A percentile compares a stretch with the other conserved stretches of the same genome.
Evolutionary conservation across 30 jellyfish, hydroid and myxozoan genomes (phyloP).

Genomic region (Hydractinia echinata): DNA sequence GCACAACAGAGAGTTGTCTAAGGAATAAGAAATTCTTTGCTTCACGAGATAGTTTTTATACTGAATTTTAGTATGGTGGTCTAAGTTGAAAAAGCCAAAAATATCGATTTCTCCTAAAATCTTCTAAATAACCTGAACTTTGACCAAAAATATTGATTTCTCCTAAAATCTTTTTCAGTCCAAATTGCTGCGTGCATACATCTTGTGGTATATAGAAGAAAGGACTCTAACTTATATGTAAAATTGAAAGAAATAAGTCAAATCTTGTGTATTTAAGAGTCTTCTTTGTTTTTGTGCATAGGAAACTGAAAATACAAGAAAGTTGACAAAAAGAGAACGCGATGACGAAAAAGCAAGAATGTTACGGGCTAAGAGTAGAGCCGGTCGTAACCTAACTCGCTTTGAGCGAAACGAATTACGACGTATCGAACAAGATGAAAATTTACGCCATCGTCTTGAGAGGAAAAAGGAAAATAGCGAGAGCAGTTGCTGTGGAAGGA

Average conservation of each 20-base stretch:
- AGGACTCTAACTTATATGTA: neutral
- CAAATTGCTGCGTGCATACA: too few species aligned
- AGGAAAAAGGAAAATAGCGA: constrained; percentile 37
- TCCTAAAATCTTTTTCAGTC: too few species aligned
- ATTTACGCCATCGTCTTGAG: constrained; percentile 65
- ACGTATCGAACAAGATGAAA: constrained; percentile 77
- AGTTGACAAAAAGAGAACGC: constrained; percentile 66
- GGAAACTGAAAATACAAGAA: constrained; percentile 39
- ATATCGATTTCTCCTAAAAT: constrained; percentile 16
- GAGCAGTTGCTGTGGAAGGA: constrained; percentile 48
- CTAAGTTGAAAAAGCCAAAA: too few species aligned
- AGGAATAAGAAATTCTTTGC: too few species aligned
- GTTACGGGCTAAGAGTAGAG: constrained; percentile 79
- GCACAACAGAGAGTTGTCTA: too few species aligned
- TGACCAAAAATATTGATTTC: too few species aligned
- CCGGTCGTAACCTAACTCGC: constrained; percentile 75
- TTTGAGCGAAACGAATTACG: constrained; percentile 77
- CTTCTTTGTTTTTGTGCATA: neutral
- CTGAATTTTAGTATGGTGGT: too few species aligned
- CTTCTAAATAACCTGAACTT: neutral
- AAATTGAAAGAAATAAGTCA: neutral
- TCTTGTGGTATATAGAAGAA: neutral
- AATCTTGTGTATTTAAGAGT: neutral
- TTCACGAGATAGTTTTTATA: too few species aligned
- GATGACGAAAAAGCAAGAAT: constrained; percentile 70